These are phyloP conservation scores for Cynopterus sphinx DNA, from an alignment of 2,797 vertebrate genomes.

Conservation along the genomic window DNA sequence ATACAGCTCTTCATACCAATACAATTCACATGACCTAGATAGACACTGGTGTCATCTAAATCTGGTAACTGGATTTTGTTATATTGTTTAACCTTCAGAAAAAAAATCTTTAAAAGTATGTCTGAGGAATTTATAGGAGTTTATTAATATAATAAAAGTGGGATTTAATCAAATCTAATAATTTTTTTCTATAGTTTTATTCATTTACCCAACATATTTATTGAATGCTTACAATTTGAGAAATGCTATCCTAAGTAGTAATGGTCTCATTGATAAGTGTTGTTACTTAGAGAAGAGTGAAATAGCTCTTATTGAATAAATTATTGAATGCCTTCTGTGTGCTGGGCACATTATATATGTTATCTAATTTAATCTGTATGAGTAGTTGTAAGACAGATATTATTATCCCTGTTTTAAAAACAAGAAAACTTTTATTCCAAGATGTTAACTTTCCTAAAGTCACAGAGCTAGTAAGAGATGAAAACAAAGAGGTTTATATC, in stretches of 20 bases:
- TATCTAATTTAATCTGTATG: not conserved
- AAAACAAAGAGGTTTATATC: not conserved
- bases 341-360: not conserved
- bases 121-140: slow-evolving; percentile 12
- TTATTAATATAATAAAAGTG: not conserved
- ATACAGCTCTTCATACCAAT: not conserved
- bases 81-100: not conserved
- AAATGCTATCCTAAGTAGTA: not conserved
- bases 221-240: not conserved
- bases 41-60: not conserved
- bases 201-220: not conserved
- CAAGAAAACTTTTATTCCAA: not conserved
- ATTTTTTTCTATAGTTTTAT: not conserved
- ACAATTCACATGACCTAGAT: not conserved
- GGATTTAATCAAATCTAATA: not conserved
- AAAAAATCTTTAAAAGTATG: not conserved
- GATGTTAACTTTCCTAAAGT: not conserved
- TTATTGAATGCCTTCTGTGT: not conserved
- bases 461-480: not conserved
- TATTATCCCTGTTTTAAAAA: slow-evolving; percentile 20
- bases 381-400: not conserved
- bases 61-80: not conserved
- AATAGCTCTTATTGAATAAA: not conserved
- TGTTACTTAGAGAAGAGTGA: not conserved
- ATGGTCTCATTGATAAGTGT: not conserved